Percentiles rank a stretch among this genome's conserved stretches.
Evolutionary conservation across 2,888 invertebrate species (phyloP).

Genomic region (Lottia gigantea): DNA sequence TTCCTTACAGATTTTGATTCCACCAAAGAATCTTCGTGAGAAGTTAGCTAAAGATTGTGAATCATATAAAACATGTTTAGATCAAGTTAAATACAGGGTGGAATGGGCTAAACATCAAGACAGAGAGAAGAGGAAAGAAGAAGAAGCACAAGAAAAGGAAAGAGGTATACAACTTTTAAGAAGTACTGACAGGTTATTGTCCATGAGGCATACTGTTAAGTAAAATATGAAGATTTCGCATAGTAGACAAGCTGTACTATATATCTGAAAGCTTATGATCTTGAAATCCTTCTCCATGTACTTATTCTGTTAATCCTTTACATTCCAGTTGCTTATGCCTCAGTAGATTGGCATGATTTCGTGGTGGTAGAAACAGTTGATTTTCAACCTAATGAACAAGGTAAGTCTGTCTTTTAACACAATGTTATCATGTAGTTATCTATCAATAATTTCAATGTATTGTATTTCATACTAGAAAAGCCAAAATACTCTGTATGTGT

Average conservation of each 20-base stretch:
- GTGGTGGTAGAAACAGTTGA: conserved; percentile 99
- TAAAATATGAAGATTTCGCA: too few relatives aligned
- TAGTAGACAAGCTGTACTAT: too few relatives aligned
- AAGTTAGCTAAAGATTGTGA: conserved; percentile 81
- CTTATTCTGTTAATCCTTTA: too few relatives aligned
- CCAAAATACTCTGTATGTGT: too few relatives aligned
- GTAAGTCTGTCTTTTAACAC: conserved; percentile 32
- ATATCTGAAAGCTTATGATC: too few relatives aligned
- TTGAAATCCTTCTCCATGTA: too few relatives aligned
- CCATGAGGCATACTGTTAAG: too few relatives aligned
- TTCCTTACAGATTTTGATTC: conserved; percentile 78
- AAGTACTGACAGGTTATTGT: not conserved
- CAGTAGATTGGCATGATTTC: conserved; percentile 99
- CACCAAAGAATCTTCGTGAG: conserved; percentile 88
- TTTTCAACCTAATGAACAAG: conserved; percentile 93
- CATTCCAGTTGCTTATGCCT: conserved; percentile 79
- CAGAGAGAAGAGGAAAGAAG: conserved; percentile 89
- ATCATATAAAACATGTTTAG: conserved; percentile 75
- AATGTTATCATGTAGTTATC: not conserved
- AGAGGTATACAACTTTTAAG: conserved; percentile 72
- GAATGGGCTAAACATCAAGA: conserved; percentile 98
- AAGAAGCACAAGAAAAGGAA: conserved; percentile 94
- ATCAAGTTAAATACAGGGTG: conserved; percentile 92
- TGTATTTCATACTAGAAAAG: too few relatives aligned
- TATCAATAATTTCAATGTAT: not conserved